These are phyloP conservation scores for Pseudococcus jackbeardsleyi DNA, from an alignment of 2,888 invertebrate genomes.

Conservation along the genomic window DNA sequence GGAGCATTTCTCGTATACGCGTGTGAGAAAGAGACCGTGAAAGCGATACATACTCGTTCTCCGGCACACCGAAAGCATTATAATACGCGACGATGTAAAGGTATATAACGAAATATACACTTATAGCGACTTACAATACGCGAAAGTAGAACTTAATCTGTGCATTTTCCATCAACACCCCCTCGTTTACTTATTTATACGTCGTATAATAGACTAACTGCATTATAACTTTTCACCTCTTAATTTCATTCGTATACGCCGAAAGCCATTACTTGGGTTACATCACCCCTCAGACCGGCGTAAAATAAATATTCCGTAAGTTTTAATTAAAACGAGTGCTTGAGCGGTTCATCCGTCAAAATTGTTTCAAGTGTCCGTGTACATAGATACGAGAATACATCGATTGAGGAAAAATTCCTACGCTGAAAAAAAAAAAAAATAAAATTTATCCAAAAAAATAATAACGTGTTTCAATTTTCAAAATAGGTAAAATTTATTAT, in stretches of 20 bases:
- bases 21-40: neutral
- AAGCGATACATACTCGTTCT: neutral
- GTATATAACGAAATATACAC: neutral
- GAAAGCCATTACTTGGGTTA: conserved; percentile 23
- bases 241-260: conserved; percentile 1
- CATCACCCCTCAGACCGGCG: neutral
- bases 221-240: conserved; percentile 42
- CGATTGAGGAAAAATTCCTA: no score
- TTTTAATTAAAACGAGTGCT: conserved; percentile 35
- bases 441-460: no score
- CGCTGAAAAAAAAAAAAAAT: no score
- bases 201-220: conserved; percentile 21
- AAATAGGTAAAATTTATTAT: no score
- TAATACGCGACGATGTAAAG: neutral
- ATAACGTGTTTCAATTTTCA: no score
- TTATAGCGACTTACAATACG: no score
- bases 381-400: neutral
- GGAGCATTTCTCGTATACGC: neutral
- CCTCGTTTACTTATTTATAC: neutral
- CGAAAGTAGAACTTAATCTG: neutral
- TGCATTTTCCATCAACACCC: neutral
- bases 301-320: neutral
- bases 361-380: neutral
- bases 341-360: conserved; percentile 11
- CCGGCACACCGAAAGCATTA: neutral